These are phyloP conservation scores for Hipposideros armiger DNA, from an alignment of 2,113 vertebrate genomes.

Conservation along the genomic window DNA sequence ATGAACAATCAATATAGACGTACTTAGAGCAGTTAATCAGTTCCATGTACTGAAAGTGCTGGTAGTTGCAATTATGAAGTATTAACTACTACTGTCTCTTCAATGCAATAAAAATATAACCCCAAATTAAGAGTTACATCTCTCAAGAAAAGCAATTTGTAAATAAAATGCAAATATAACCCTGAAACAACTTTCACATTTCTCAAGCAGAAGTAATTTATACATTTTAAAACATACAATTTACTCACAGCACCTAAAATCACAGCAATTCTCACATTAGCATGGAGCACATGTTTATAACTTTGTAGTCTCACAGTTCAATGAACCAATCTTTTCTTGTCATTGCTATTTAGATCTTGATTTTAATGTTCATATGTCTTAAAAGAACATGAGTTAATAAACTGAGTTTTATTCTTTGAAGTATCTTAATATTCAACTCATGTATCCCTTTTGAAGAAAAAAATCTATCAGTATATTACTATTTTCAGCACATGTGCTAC, in stretches of 20 bases:
- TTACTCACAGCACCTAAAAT: slow-evolving; percentile 53
- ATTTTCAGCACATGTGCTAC: slow-evolving; percentile 40
- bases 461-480: slow-evolving; percentile 9
- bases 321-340: slow-evolving; percentile 46
- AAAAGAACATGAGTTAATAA: slow-evolving; percentile 52
- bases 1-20: slow-evolving; percentile 14
- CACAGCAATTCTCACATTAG: slow-evolving; percentile 1
- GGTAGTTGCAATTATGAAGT: slow-evolving; percentile 49
- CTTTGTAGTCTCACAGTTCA: slow-evolving; percentile 27
- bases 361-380: slow-evolving; percentile 53
- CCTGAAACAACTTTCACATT: slow-evolving; percentile 70
- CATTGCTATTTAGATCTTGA: slow-evolving; percentile 59
- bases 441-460: slow-evolving; percentile 48
- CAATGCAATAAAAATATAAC: slow-evolving; percentile 70
- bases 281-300: neutral
- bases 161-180: slow-evolving; percentile 72
- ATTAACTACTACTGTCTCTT: slow-evolving; percentile 24
- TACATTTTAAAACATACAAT: slow-evolving; percentile 67
- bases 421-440: slow-evolving; percentile 30
- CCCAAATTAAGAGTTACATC: slow-evolving; percentile 43
- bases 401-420: slow-evolving; percentile 25
- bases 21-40: neutral
- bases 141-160: slow-evolving; percentile 56
- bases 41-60: slow-evolving; percentile 55
- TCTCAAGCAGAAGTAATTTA: slow-evolving; percentile 62